Evolutionary conservation across 2,888 invertebrate species (phyloP).

Genomic region (Pyrrhia umbra): DNA sequence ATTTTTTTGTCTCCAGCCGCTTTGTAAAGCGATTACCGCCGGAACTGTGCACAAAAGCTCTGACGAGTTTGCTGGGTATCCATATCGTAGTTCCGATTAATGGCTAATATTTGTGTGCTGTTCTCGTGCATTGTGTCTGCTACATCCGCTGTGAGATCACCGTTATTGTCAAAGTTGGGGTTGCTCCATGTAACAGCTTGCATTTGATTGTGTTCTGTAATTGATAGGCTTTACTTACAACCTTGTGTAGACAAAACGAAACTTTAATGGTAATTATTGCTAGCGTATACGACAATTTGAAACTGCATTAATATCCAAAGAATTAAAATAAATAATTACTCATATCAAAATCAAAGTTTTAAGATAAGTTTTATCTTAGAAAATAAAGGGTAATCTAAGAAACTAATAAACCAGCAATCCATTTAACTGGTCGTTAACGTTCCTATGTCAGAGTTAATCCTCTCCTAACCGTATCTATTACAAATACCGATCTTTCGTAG

Average conservation of each 20-base stretch:
- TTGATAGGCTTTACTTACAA: constrained; percentile 38
- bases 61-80: constrained; percentile 84
- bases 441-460: constrained; percentile 52
- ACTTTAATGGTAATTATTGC: background rate
- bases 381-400: constrained; percentile 16
- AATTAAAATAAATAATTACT: too few species aligned
- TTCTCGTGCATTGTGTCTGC: constrained; percentile 80
- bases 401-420: constrained; percentile 38
- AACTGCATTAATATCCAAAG: too few species aligned
- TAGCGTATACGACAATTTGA: too few species aligned
- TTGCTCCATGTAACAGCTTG: constrained; percentile 50
- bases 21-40: constrained; percentile 85
- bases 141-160: constrained; percentile 76
- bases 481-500: constrained; percentile 66
- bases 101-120: constrained; percentile 86
- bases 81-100: constrained; percentile 87
- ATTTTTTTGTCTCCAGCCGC: constrained; percentile 76
- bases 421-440: constrained; percentile 35
- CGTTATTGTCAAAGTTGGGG: constrained; percentile 65
- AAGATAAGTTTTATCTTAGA: too few species aligned
- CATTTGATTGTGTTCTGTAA: constrained; percentile 38
- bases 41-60: constrained; percentile 86
- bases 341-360: too few species aligned
- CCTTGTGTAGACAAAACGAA: constrained; percentile 10
- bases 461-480: constrained; percentile 63